Evolutionary conservation across 2,888 invertebrate genomes (phyloP).

Genomic region (Tinea semifulvella): DNA sequence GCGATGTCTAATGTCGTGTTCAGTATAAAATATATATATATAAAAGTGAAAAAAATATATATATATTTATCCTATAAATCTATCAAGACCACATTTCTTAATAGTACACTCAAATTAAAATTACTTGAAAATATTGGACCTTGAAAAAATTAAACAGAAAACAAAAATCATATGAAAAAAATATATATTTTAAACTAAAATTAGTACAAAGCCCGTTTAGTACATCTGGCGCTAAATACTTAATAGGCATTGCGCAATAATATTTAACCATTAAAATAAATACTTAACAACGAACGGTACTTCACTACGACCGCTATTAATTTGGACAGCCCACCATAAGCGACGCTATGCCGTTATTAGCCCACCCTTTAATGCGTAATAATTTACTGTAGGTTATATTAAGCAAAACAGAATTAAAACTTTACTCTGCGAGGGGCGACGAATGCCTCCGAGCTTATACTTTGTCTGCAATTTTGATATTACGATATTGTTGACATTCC

Average conservation of each 20-base stretch:
- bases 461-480: conserved; percentile 9
- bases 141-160: no score
- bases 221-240: neutral
- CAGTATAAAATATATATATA: no score
- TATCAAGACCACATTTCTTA: no score
- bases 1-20: no score
- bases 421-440: conserved; percentile 34
- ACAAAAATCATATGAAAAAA: no score
- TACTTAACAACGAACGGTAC: conserved; percentile 21
- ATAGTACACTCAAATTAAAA: no score
- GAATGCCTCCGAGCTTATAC: conserved; percentile 4
- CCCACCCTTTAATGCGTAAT: conserved; percentile 60
- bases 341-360: conserved; percentile 58
- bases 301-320: conserved; percentile 48
- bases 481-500: neutral
- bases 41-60: no score
- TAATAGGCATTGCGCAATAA: neutral
- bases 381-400: conserved; percentile 63
- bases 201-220: no score
- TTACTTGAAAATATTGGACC: no score
- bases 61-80: no score
- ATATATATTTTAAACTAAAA: no score
- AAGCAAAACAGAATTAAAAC: conserved; percentile 61
- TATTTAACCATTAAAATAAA: conserved; percentile 2
- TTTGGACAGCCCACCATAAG: conserved; percentile 55